Conservation (phyloP, 1,140 invertebrate species). For the Calephelis virginiensis region DNA sequence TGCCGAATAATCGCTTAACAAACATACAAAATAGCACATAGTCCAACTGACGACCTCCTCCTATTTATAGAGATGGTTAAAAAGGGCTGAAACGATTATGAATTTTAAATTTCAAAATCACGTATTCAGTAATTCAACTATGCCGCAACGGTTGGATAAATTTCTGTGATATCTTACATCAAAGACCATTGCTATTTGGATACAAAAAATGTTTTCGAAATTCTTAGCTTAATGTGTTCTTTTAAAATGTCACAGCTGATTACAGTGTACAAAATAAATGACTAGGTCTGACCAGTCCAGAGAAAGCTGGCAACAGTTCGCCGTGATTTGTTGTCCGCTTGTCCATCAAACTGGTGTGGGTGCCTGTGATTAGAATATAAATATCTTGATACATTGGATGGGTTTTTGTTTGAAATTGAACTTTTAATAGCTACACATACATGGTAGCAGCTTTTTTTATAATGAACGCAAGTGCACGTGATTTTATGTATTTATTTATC, state of each 20-base stretch:
- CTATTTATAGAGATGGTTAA: too few relatives aligned
- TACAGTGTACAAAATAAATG: constrained; percentile 10
- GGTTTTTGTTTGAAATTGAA: background rate
- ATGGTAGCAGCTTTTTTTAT: background rate
- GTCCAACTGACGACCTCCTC: too few relatives aligned
- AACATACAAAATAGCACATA: too few relatives aligned
- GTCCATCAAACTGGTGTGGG: constrained; percentile 5
- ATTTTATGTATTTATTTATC: too few relatives aligned
- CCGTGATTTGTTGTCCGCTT: constrained; percentile 4
- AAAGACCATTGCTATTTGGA: too few relatives aligned
- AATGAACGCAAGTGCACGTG: background rate
- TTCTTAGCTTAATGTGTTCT: constrained; percentile 9
- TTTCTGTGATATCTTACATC: too few relatives aligned
- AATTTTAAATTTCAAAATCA: too few relatives aligned
- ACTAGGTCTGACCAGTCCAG: background rate
- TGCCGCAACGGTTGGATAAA: too few relatives aligned
- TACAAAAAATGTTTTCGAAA: background rate
- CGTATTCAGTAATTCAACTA: too few relatives aligned
- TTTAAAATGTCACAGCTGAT: constrained; percentile 11
- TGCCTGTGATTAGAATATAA: background rate
- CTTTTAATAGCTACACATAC: background rate
- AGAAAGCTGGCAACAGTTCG: constrained; percentile 4
- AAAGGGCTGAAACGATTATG: too few relatives aligned
- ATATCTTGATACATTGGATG: constrained; percentile 5
- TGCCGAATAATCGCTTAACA: too few relatives aligned